phyloP scores from a whole-genome alignment of 2,797 vertebrate genomes.

The Enteromius radiatus region DNA sequence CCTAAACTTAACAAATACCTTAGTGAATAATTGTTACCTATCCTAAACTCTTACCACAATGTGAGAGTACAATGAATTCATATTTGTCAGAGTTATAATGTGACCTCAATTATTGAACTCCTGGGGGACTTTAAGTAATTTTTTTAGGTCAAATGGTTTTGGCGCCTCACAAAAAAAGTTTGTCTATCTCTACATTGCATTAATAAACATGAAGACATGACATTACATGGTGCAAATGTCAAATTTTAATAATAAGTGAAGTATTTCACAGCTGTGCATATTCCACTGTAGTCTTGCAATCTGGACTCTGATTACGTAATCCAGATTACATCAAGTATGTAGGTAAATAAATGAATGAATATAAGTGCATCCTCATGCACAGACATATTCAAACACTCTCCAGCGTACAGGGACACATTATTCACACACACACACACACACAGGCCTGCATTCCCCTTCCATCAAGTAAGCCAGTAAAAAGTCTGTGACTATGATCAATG shows the following conservation, averaged over 20 bases:
- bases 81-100: too few species aligned
- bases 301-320: too few species aligned
- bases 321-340: too few species aligned
- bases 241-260: not conserved
- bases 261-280: not conserved
- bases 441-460: slow-evolving; percentile 31
- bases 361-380: not conserved
- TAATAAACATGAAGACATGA: not conserved
- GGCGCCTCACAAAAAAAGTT: too few species aligned
- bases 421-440: slow-evolving; percentile 13
- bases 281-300: not conserved
- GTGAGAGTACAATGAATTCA: too few species aligned
- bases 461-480: slow-evolving; percentile 63
- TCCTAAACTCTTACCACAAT: too few species aligned
- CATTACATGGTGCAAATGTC: not conserved
- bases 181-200: not conserved
- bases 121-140: not conserved
- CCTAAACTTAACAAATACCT: too few species aligned
- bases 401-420: slow-evolving; percentile 19
- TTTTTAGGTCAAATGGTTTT: not conserved
- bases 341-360: not conserved
- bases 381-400: not conserved
- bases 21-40: too few species aligned
- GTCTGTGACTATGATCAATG: slow-evolving; percentile 79
- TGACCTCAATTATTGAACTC: not conserved